Evolutionary conservation across 2,113 vertebrate species (phyloP), one percentile per base, ranked within the genome.

Genomic region (Girardinichthys multiradiatus): DNA sequence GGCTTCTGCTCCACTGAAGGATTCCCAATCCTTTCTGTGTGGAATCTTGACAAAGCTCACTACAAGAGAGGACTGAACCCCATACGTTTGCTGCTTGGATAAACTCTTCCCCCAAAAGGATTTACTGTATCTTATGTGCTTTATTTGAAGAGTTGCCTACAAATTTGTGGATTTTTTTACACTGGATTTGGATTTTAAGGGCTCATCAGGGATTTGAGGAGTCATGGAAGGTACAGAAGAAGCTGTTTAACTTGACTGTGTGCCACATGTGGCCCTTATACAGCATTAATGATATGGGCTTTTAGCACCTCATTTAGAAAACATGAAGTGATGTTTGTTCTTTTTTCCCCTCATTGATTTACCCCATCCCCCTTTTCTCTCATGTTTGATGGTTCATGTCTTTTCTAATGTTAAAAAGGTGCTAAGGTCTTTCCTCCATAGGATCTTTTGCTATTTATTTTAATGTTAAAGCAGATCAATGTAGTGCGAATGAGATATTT

Each of bases 11-110:
- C 73, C 75, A 78, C 75, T 76, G 82, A 77, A 80, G 71, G 76
- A 95, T 93, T 94, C 92, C 69, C 91, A 93, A 92, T 95, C 91
- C 92, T 90, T 92, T 76, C 85, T 48, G 79, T 66, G 79, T 92
- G 95, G 93, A 93, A 92, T 93, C 89, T 89, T 90, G 91, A 93
- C 86, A 86, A 54, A 85, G 76, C 79, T 94, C 79, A 87, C 91
- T 80, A 89, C 88, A 81, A 69, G 72, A 62, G n/a, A 57, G 84
- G 82, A 81, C 68, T 76, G 78, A 70, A 72, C 42, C 81, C 74
- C 74, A 80, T 64, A 31, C 37, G 3, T 13, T 30, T 76, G 73
- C 72, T 81, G 59, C 64, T 58, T 77, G 89, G 79, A 89, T 81
- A 29, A 28, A 39, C 21, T 54, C 26, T 64, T 14, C 59, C 35